Evolutionary conservation across 2,113 vertebrate species (phyloP).

Genomic region (Chaetorhynchus papuensis): DNA sequence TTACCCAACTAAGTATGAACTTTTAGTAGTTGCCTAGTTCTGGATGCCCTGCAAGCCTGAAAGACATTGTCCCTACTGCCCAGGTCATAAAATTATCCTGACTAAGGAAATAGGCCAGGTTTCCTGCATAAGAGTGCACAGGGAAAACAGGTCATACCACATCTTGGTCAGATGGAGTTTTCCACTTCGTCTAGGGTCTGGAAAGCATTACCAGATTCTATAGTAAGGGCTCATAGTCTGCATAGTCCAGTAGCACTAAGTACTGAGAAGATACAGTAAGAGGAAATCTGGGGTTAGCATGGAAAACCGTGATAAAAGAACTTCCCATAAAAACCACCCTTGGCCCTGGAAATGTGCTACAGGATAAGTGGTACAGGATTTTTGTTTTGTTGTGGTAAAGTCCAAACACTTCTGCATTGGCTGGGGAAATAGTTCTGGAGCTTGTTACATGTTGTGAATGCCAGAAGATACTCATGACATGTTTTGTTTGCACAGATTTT

Average conservation of each 20-base stretch:
- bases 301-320: not conserved
- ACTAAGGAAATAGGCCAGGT: not conserved
- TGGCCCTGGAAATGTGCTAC: not conserved
- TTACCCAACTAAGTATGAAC: not conserved
- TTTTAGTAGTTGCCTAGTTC: not conserved
- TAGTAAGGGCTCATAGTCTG: not conserved
- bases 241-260: not conserved
- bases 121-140: not conserved
- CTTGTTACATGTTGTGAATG: not conserved
- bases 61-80: not conserved
- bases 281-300: not conserved
- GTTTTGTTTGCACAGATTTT: slow-evolving; percentile 81
- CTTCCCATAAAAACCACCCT: not conserved
- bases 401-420: not conserved
- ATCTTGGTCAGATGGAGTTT: not conserved
- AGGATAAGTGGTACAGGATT: not conserved
- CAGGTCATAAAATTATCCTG: not conserved
- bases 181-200: not conserved
- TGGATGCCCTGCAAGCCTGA: not conserved
- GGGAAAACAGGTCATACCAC: not conserved
- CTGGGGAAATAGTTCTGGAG: not conserved
- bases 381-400: not conserved
- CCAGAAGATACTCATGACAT: not conserved
- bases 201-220: not conserved
- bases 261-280: not conserved